phyloP scores from a whole-genome alignment of 2,113 vertebrate genomes.

The Arothron firmamentum region DNA sequence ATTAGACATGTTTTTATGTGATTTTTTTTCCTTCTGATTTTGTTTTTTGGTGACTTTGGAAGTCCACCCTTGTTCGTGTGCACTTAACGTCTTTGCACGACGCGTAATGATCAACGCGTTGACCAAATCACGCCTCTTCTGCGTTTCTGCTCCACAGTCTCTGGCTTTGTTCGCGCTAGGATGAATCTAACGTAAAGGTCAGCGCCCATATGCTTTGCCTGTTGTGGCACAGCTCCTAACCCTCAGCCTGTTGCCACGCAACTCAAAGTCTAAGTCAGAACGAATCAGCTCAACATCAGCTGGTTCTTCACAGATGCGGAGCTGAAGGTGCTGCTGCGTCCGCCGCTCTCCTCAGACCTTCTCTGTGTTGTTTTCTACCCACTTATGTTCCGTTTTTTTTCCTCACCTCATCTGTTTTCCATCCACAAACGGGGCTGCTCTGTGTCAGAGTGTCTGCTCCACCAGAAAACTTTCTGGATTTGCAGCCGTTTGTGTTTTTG shows the following conservation, averaged over 20 bases:
- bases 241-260: conserved; percentile 67
- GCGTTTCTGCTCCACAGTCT: background rate
- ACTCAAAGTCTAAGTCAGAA: conserved; percentile 62
- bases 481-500: too few relatives aligned
- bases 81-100: background rate
- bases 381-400: background rate
- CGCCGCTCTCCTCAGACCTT: conserved; percentile 6
- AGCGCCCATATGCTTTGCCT: conserved; percentile 19
- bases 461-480: too few relatives aligned
- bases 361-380: background rate
- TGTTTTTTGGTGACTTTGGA: background rate
- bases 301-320: conserved; percentile 19
- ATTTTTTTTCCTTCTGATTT: background rate
- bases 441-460: too few relatives aligned
- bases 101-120: background rate
- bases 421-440: too few relatives aligned
- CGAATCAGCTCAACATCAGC: conserved; percentile 56
- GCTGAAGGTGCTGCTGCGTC: conserved; percentile 12
- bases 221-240: conserved; percentile 57
- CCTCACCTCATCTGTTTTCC: background rate
- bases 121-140: background rate
- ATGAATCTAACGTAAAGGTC: conserved; percentile 48
- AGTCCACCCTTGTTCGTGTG: background rate
- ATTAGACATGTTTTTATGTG: background rate
- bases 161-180: background rate